Conservation (phyloP, 2,113 vertebrate genomes). For the Ranitomeya variabilis region DNA sequence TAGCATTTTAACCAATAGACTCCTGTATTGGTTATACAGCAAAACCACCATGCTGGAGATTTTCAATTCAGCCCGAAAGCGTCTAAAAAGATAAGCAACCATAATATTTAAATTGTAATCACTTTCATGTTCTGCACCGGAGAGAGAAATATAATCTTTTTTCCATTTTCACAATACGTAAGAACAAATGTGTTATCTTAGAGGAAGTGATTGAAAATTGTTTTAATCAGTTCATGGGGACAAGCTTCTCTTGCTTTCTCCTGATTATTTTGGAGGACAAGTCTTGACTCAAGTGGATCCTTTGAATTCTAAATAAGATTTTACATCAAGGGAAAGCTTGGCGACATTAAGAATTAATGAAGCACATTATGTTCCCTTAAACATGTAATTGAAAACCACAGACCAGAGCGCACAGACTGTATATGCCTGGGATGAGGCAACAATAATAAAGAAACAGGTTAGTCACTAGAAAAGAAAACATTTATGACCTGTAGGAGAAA, state of each 20-base stretch:
- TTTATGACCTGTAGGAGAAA: slow-evolving; percentile 20
- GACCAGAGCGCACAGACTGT: slow-evolving; percentile 39
- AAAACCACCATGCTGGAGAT: not conserved
- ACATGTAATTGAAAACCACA: slow-evolving; percentile 55
- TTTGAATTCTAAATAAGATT: slow-evolving; percentile 54
- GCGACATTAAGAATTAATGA: slow-evolving; percentile 52
- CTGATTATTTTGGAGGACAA: slow-evolving; percentile 44
- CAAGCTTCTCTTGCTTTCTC: slow-evolving; percentile 35
- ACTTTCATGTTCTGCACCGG: slow-evolving; percentile 57
- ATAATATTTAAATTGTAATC: slow-evolving; percentile 64
- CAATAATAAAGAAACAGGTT: slow-evolving; percentile 26
- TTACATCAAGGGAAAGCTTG: slow-evolving; percentile 32
- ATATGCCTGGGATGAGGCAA: slow-evolving; percentile 22
- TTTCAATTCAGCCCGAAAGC: slow-evolving; percentile 19
- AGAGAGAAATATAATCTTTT: slow-evolving; percentile 43
- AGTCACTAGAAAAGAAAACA: slow-evolving; percentile 15
- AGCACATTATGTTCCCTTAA: slow-evolving; percentile 48
- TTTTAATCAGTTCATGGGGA: slow-evolving; percentile 47
- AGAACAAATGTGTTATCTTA: slow-evolving; percentile 54
- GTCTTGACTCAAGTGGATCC: slow-evolving; percentile 41
- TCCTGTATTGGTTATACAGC: not conserved
- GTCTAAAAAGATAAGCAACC: not conserved
- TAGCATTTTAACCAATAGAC: slow-evolving; percentile 12
- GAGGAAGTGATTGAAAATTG: slow-evolving; percentile 46
- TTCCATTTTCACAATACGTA: slow-evolving; percentile 37